Evolutionary conservation across 2,888 invertebrate species (phyloP).

Genomic region (Nomada fabriciana): DNA sequence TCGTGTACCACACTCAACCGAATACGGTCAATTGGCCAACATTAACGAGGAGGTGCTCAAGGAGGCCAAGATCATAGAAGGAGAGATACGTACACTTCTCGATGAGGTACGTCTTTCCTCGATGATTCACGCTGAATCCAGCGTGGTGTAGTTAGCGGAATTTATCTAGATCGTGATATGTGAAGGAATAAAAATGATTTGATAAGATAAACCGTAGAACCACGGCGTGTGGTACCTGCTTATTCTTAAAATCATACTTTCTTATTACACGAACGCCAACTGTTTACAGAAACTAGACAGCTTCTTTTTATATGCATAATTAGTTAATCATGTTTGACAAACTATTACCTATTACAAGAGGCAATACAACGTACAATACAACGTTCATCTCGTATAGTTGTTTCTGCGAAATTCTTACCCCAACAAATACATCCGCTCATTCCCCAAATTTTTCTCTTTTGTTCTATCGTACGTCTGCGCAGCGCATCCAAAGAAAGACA

Average conservation of each 20-base stretch:
- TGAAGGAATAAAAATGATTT: constrained; percentile 17
- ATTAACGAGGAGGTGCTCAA: constrained; percentile 87
- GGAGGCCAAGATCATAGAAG: constrained; percentile 87
- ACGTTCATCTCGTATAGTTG: constrained; percentile 14
- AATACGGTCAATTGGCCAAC: constrained; percentile 80
- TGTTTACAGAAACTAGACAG: not conserved
- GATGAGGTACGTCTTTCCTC: constrained; percentile 86
- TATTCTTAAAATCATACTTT: not conserved
- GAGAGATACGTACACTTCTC: constrained; percentile 89
- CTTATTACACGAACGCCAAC: not conserved
- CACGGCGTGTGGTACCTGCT: not conserved
- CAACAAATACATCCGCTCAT: constrained; percentile 24
- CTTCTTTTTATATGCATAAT: not conserved
- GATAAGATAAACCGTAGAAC: constrained; percentile 37
- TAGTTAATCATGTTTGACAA: not conserved
- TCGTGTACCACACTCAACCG: constrained; percentile 83
- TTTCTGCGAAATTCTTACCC: constrained; percentile 29
- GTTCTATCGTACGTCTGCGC: constrained; percentile 68
- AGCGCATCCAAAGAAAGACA: constrained; percentile 74
- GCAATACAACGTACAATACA: constrained; percentile 11
- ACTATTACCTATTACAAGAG: not conserved
- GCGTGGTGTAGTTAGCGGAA: constrained; percentile 18
- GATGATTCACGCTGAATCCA: constrained; percentile 17
- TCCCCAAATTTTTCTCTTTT: constrained; percentile 59
- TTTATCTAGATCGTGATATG: constrained; percentile 33